These are phyloP conservation scores for Hylia prasina DNA, from an alignment of 2,113 vertebrate species.

Conservation along the genomic window DNA sequence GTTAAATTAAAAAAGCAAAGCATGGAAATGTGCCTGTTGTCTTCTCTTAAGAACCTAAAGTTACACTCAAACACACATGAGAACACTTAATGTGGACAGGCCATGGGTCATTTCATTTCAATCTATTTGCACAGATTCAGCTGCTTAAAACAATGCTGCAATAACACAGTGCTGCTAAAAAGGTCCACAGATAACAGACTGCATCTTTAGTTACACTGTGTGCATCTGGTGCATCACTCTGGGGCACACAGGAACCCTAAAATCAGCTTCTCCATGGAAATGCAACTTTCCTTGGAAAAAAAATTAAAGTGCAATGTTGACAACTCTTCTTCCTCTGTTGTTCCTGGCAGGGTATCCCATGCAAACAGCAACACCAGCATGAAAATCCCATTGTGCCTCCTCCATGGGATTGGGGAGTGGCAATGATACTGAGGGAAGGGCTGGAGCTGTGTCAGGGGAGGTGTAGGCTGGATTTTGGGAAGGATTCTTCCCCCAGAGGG, in stretches of 20 bases:
- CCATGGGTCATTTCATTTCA: neutral
- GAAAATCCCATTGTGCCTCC: neutral
- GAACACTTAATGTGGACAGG: neutral
- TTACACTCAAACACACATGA: neutral
- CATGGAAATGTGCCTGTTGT: conserved; percentile 57
- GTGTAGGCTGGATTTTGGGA: accelerated
- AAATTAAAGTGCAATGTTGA: accelerated
- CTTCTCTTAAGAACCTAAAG: conserved; percentile 62
- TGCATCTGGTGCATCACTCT: neutral
- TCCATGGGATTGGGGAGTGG: neutral
- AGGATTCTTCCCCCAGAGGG: neutral
- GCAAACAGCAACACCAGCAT: neutral
- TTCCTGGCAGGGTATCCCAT: accelerated
- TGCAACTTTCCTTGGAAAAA: neutral
- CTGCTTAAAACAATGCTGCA: neutral
- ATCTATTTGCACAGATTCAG: neutral
- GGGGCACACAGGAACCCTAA: neutral
- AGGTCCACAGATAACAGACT: neutral
- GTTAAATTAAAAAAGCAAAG: conserved; percentile 48
- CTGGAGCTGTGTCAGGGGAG: neutral
- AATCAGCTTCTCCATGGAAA: neutral
- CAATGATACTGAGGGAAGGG: accelerated
- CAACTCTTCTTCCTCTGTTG: neutral
- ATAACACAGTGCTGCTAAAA: neutral
- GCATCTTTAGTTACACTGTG: neutral